Conservation (phyloP, 2,888 invertebrate genomes). For the Sarcophaga rosellei region DNA sequence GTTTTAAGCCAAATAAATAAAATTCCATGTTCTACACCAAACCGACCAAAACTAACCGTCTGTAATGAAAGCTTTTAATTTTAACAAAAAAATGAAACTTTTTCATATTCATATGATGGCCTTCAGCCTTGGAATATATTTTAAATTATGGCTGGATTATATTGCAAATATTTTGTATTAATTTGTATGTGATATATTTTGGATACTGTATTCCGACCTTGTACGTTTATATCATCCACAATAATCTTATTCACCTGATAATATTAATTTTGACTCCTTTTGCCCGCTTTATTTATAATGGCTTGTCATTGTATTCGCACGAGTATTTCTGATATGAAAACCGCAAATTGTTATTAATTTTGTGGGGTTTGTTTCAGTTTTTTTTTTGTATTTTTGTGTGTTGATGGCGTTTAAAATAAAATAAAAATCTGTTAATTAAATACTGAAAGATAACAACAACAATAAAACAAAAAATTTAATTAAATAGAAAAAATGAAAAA, state of each 20-base stretch:
- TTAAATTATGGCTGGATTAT: neutral
- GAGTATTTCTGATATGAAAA: neutral
- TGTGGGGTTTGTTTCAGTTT: neutral
- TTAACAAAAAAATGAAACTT: too few relatives aligned
- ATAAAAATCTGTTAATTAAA: slow-evolving; percentile 12
- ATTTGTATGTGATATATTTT: neutral
- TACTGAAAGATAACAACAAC: neutral
- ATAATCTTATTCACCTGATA: neutral
- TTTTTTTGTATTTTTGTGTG: too few relatives aligned
- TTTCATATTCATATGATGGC: neutral
- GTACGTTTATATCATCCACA: neutral
- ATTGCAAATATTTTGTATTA: neutral
- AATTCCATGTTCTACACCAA: too few relatives aligned
- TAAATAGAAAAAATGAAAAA: neutral
- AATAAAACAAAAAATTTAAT: neutral
- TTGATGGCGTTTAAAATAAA: neutral
- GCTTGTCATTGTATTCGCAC: neutral
- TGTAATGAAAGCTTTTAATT: too few relatives aligned
- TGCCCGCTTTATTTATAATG: too few relatives aligned
- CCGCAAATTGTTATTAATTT: slow-evolving; percentile 15
- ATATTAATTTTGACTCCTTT: neutral
- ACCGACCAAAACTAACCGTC: too few relatives aligned
- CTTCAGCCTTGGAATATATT: neutral
- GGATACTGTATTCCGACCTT: neutral
- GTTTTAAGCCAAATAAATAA: too few relatives aligned